Conservation (phyloP, 2,888 invertebrate species). For the Folsomia candida region DNA sequence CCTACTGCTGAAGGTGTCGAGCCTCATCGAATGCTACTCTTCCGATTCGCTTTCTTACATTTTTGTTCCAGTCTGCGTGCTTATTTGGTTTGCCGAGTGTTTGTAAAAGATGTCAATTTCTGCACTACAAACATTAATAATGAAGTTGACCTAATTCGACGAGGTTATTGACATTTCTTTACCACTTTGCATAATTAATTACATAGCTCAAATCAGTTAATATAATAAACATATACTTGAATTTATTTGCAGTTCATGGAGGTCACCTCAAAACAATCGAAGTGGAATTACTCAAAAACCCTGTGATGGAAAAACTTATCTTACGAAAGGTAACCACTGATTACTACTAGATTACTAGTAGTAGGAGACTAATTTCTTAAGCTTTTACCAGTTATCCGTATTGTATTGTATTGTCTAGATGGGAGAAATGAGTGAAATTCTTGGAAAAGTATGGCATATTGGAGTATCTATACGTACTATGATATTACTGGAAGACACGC, state of each 20-base stretch:
- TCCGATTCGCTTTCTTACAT: slow-evolving; percentile 42
- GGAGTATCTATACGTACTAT: slow-evolving; percentile 23
- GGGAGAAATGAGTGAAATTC: slow-evolving; percentile 24
- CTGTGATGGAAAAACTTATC: slow-evolving; percentile 34
- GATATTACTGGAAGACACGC: slow-evolving; percentile 29
- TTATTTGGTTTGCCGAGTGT: slow-evolving; percentile 41
- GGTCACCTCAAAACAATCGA: slow-evolving; percentile 36
- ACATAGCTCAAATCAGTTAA: background rate
- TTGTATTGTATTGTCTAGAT: slow-evolving; percentile 25
- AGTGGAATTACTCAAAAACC: slow-evolving; percentile 31
- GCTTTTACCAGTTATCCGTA: too few relatives aligned
- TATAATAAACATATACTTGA: background rate
- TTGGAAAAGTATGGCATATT: slow-evolving; percentile 29
- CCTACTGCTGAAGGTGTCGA: slow-evolving; percentile 16
- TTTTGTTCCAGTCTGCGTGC: slow-evolving; percentile 41
- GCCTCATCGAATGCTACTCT: slow-evolving; percentile 29
- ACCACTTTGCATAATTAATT: background rate
- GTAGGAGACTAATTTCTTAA: too few relatives aligned
- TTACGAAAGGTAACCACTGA: slow-evolving; percentile 33
- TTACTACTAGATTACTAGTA: background rate
- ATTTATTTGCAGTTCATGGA: slow-evolving; percentile 36
- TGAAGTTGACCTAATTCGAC: slow-evolving; percentile 35
- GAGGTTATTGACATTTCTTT: slow-evolving; percentile 22
- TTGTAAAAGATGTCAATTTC: slow-evolving; percentile 30
- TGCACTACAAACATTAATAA: slow-evolving; percentile 5